Percentiles rank a stretch among this genome's conserved stretches.
phyloP scores from a whole-genome alignment of 2,113 vertebrate genomes.

The Kryptolebias marmoratus region DNA sequence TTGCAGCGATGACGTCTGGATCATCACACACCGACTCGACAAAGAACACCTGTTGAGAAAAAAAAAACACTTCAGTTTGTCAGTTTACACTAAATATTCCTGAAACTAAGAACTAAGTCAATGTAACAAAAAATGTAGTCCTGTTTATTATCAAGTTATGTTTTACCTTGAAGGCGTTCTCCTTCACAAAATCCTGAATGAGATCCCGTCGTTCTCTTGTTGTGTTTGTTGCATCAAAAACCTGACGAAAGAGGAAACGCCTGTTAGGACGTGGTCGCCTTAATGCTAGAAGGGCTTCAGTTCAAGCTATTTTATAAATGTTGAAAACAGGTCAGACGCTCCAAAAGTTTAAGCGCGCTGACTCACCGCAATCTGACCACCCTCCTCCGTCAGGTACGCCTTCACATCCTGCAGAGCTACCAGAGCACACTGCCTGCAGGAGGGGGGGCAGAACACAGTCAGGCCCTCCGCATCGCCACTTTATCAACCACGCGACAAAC shows the following conservation, averaged over 20 bases:
- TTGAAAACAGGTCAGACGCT: conserved; percentile 11
- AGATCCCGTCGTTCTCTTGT: conserved; percentile 94
- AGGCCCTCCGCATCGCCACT: background rate
- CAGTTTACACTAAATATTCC: background rate
- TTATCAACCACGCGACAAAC: too few relatives aligned
- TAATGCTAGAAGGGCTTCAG: conserved; percentile 18
- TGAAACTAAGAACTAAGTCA: background rate
- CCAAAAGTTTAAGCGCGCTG: background rate
- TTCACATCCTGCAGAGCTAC: conserved; percentile 93
- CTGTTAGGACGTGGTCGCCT: conserved; percentile 22
- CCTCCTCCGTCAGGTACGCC: conserved; percentile 87
- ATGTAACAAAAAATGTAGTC: too few relatives aligned
- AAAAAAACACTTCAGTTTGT: conserved; percentile 1
- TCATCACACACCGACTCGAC: conserved; percentile 98
- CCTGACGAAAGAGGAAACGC: conserved; percentile 73
- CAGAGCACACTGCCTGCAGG: conserved; percentile 89
- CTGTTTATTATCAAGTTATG: too few relatives aligned
- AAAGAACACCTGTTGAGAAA: conserved; percentile 89
- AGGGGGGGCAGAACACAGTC: conserved; percentile 11
- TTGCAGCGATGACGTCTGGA: conserved; percentile 96
- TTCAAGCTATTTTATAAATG: conserved; percentile 3
- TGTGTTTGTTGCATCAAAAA: conserved; percentile 98
- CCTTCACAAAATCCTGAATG: conserved; percentile 89
- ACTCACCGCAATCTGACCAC: conserved; percentile 95
- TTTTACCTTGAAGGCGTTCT: conserved; percentile 91